phyloP scores from a whole-genome alignment of 2,888 invertebrate genomes.

The Gasteruption jaculator region DNA sequence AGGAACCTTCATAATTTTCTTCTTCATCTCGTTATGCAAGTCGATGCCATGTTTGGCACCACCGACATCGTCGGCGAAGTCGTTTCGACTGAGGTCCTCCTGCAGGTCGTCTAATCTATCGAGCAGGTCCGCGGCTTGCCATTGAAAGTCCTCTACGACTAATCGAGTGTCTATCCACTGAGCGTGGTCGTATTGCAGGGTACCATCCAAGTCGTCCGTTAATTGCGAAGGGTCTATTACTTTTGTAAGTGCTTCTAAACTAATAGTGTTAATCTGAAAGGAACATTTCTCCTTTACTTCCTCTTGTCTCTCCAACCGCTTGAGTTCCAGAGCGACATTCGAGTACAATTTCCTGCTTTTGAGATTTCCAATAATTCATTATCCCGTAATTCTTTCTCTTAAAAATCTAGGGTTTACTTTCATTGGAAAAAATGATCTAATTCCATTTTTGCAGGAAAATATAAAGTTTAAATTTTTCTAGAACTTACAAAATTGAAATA shows the following conservation, averaged over 20 bases:
- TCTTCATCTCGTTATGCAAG: constrained; percentile 89
- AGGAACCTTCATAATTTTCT: constrained; percentile 88
- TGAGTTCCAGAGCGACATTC: too few relatives aligned
- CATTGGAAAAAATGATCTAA: too few relatives aligned
- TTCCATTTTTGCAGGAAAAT: too few relatives aligned
- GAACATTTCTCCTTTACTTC: too few relatives aligned
- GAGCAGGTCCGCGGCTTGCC: constrained; percentile 91
- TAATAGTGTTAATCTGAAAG: constrained; percentile 90
- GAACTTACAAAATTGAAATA: too few relatives aligned
- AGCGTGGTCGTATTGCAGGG: constrained; percentile 90
- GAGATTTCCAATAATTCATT: too few relatives aligned
- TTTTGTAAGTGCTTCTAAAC: constrained; percentile 89
- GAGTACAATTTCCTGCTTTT: too few relatives aligned
- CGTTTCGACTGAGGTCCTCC: constrained; percentile 87
- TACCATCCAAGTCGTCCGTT: constrained; percentile 90
- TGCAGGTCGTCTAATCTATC: constrained; percentile 90
- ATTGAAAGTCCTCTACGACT: constrained; percentile 92
- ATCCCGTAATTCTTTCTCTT: too few relatives aligned
- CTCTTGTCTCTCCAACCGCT: too few relatives aligned
- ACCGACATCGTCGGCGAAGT: constrained; percentile 91
- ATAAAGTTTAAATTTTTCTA: too few relatives aligned
- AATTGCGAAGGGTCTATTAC: constrained; percentile 90
- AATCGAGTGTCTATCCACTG: constrained; percentile 95
- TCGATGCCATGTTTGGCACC: constrained; percentile 90
- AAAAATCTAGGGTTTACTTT: too few relatives aligned